phyloP scores from a whole-genome alignment of 2,888 invertebrate genomes.

The Sisyra terminalis region DNA sequence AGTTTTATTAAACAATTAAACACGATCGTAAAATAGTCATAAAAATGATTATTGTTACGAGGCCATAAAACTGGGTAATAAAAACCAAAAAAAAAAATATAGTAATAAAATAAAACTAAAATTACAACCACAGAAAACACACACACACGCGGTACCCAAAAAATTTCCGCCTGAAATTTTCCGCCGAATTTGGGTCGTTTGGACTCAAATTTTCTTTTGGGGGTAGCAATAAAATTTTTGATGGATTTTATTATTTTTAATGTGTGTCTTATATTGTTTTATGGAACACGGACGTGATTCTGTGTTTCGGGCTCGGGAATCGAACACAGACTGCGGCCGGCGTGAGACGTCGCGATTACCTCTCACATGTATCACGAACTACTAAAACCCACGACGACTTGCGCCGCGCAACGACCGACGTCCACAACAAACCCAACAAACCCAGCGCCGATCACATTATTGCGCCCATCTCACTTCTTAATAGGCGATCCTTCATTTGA shows the following conservation, averaged over 20 bases:
- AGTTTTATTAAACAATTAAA: slow-evolving; percentile 3
- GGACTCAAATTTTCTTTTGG: too few species aligned
- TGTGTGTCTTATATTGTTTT: neutral
- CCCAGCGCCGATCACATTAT: too few species aligned
- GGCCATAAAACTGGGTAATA: slow-evolving; percentile 13
- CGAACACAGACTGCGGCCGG: slow-evolving; percentile 11
- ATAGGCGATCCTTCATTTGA: too few species aligned
- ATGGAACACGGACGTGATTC: neutral
- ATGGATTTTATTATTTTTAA: neutral
- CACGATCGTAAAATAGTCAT: slow-evolving; percentile 5
- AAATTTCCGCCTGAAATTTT: too few species aligned
- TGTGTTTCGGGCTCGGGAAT: slow-evolving; percentile 12
- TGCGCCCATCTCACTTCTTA: too few species aligned
- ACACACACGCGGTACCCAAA: neutral
- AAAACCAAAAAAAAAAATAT: slow-evolving; percentile 7
- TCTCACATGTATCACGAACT: too few species aligned
- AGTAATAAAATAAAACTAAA: neutral
- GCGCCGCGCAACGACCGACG: too few species aligned
- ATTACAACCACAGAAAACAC: neutral
- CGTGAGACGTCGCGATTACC: neutral
- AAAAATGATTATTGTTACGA: slow-evolving; percentile 24
- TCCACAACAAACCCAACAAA: too few species aligned
- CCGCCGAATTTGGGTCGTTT: too few species aligned
- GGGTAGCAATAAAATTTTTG: too few species aligned
- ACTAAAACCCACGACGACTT: too few species aligned